These are phyloP conservation scores for Clarias macrocephalus DNA, from an alignment of 2,113 vertebrate species.

Conservation along the genomic window DNA sequence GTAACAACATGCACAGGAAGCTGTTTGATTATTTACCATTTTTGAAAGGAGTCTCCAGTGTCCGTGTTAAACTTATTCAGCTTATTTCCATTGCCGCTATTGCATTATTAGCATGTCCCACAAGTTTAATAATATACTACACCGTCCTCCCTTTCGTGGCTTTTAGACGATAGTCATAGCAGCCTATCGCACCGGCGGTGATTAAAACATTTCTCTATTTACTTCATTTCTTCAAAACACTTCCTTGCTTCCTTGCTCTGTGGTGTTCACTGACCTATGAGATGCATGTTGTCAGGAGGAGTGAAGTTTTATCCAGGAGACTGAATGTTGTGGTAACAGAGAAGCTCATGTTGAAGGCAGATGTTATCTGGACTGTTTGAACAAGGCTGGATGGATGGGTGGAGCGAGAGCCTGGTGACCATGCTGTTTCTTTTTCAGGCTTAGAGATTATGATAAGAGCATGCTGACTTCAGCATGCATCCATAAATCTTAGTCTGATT, in stretches of 20 bases:
- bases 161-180: neutral
- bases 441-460: constrained; percentile 44
- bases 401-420: constrained; percentile 31
- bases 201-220: neutral
- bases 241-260: neutral
- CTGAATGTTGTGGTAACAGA: constrained; percentile 28
- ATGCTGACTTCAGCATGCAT: constrained; percentile 32
- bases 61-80: neutral
- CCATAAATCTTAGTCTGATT: constrained; percentile 12
- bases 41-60: neutral
- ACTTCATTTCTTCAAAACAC: neutral
- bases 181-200: neutral
- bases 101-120: neutral
- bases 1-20: neutral
- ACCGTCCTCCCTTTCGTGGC: neutral
- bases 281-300: constrained; percentile 7
- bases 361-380: constrained; percentile 37
- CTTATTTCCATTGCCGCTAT: neutral
- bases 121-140: neutral
- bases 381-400: constrained; percentile 35
- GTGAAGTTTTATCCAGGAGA: constrained; percentile 8
- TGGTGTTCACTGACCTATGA: neutral
- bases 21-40: neutral
- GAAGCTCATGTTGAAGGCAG: constrained; percentile 35
- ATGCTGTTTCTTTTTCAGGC: constrained; percentile 32